Evolutionary conservation across 1,140 invertebrate genomes (phyloP), one percentile per base, ranked within the genome.

Genomic region (Ladona fulva): DNA sequence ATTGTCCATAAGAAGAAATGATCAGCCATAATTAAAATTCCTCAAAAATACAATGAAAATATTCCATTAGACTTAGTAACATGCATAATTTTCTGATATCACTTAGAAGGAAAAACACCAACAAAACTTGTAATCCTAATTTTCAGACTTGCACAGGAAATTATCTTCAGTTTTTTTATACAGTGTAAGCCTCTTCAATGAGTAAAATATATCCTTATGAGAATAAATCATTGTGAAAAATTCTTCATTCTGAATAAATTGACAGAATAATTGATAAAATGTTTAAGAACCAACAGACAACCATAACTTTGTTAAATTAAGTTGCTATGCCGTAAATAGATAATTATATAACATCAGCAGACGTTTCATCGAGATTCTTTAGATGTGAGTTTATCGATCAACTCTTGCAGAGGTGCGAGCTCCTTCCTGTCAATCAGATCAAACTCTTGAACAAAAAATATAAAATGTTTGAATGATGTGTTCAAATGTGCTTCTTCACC

Each of bases 401-500:
- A 84, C 82, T 91, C 90, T 80, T 91, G 89, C 42, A 91, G 82
- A 1, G 90, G 90, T 25, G 88, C 89, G 52, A 91, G 83, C 83
- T 91, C 90, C 81, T 88, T 86, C 77, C 88, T 85, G 77, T 91
- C 90, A 80, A 92, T 91, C 29, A 92, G 85, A 81, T 87, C 87
- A 81, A 92, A 92, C 83, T 93, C 91, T 83, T 91, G 87, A 25
- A 91, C 89, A 85, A 91, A 92, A 83, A 90, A 90, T 76, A 92
- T 90, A 83, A 92, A 92, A 83, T 92, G 91, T 82, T 92, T 92
- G 84, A 92, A 92, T 79, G 89, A 90, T 29, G 91, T 93, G 82
- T 92, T 92, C 24, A 92, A 84, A 85, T 92, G 91, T 25, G 91
- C 90, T 81, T 92, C 90, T 81, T 92, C 91, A 79, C 91, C 89